Conservation (phyloP, 2,888 invertebrate species). For the Lasioglossum lativentre region DNA sequence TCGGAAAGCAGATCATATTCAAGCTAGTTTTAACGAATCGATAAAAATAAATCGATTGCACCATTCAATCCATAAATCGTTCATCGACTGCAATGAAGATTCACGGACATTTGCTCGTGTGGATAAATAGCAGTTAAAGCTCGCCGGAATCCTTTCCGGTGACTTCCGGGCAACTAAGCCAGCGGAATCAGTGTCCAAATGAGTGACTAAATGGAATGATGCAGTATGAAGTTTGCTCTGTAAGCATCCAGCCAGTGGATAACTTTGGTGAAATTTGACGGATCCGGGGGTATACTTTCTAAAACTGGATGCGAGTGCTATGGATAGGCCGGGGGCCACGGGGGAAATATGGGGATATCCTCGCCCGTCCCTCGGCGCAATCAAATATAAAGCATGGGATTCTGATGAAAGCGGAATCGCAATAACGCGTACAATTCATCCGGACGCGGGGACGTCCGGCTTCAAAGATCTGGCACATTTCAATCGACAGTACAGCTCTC, state of each 20-base stretch:
- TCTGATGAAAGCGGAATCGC: background rate
- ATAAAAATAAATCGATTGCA: background rate
- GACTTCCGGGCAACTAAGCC: background rate
- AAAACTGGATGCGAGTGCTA: background rate
- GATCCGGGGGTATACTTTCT: background rate
- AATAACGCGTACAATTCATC: background rate
- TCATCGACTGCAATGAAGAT: no score
- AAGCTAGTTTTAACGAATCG: background rate
- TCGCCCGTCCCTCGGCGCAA: background rate
- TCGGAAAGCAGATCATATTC: background rate
- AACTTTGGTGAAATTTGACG: background rate
- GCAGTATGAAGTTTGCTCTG: background rate
- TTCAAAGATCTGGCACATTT: background rate
- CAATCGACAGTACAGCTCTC: background rate
- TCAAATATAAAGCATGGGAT: constrained; percentile 9
- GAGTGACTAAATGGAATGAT: constrained; percentile 3
- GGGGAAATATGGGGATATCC: background rate
- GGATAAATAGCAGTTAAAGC: background rate
- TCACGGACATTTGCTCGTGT: background rate
- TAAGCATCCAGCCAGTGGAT: background rate
- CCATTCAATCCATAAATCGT: background rate
- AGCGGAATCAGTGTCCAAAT: background rate
- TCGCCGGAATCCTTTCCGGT: background rate
- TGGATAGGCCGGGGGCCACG: background rate
- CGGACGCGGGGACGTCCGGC: background rate